These are phyloP conservation scores for Phallusia fumigata DNA, from an alignment of 23 tunicate species.

Conservation along the genomic window DNA sequence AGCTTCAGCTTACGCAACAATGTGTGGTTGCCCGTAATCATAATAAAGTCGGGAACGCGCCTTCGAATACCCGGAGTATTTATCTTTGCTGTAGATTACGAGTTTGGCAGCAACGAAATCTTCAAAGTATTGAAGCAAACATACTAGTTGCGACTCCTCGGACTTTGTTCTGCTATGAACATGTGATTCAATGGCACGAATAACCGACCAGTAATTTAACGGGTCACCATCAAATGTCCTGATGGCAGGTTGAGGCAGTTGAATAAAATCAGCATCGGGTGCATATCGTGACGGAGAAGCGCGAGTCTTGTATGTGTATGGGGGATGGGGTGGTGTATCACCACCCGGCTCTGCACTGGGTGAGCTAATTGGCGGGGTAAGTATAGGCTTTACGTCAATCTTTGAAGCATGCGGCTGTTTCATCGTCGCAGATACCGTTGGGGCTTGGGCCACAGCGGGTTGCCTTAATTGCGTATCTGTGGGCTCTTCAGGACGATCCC, in stretches of 20 bases:
- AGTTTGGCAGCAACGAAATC: not conserved
- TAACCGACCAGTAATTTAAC: not conserved
- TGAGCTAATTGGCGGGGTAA: no score
- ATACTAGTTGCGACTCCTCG: not conserved
- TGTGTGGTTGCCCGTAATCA: slow-evolving; percentile 4
- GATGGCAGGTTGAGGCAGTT: slow-evolving; percentile 6
- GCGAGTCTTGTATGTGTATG: no score
- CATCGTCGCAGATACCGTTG: no score
- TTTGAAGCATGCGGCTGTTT: no score
- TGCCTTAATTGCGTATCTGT: no score
- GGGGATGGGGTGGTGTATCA: no score
- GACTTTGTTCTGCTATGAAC: not conserved
- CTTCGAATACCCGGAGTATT: not conserved
- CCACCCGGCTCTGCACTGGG: no score
- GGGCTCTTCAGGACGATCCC: no score
- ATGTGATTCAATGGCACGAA: slow-evolving; percentile 1
- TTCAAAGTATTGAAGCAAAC: not conserved
- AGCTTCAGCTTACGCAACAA: not conserved
- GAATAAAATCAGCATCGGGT: not conserved
- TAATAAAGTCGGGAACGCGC: not conserved
- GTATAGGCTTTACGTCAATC: no score
- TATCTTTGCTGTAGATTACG: slow-evolving; percentile 4
- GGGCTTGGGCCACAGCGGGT: no score
- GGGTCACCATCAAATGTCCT: not conserved
- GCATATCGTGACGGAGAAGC: not conserved